Percentiles rank a stretch among this genome's conserved stretches.
phyloP scores from a whole-genome alignment of 2,888 invertebrate genomes.

The Leucoptera coffeella region DNA sequence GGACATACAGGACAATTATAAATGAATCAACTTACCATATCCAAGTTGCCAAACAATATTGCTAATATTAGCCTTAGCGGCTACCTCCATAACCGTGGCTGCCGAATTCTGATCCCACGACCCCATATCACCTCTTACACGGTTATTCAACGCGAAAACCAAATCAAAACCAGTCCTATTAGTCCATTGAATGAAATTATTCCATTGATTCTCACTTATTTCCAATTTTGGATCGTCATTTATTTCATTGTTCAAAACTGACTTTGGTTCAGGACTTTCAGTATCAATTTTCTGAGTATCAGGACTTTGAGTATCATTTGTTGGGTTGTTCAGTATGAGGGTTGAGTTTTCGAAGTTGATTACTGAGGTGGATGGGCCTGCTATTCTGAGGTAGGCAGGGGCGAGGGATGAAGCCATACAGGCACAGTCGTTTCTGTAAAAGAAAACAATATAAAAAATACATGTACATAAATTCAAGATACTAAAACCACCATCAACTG shows the following conservation, averaged over 20 bases:
- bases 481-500: too few relatives aligned
- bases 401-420: conserved; percentile 62
- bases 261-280: neutral
- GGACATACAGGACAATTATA: conserved; percentile 4
- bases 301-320: neutral
- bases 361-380: conserved; percentile 58
- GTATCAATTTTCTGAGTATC: neutral
- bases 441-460: conserved; percentile 5
- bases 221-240: conserved; percentile 8
- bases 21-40: conserved; percentile 52
- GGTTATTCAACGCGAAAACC: conserved; percentile 62
- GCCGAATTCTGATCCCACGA: conserved; percentile 66
- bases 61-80: conserved; percentile 56
- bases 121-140: conserved; percentile 32
- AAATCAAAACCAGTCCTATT: conserved; percentile 55
- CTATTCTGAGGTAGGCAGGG: conserved; percentile 68
- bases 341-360: conserved; percentile 31
- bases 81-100: conserved; percentile 60
- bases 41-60: conserved; percentile 70
- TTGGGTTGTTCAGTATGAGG: conserved; percentile 16
- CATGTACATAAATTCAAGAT: too few relatives aligned
- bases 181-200: conserved; percentile 40
- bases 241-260: neutral
- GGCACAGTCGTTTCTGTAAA: conserved; percentile 47
- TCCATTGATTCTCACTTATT: conserved; percentile 21